Conservation (phyloP, 2,888 invertebrate species). For the Bellardia pandia region DNA sequence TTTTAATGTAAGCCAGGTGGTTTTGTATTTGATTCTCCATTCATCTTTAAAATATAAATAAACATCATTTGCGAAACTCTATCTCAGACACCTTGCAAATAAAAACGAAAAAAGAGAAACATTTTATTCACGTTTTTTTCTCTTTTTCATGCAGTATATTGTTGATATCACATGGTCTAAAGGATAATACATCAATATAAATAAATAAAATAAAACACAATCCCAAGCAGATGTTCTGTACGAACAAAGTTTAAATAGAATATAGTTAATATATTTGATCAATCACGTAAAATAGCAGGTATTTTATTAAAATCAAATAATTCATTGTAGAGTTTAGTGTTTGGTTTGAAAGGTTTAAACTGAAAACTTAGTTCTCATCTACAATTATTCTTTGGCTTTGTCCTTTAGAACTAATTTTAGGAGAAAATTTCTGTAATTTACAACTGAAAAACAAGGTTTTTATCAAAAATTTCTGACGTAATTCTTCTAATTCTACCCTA, state of each 20-base stretch:
- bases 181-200: conserved; percentile 40
- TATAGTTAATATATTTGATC: too few relatives aligned
- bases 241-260: background rate
- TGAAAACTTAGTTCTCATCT: too few relatives aligned
- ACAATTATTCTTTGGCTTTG: too few relatives aligned
- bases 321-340: too few relatives aligned
- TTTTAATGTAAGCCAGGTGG: conserved; percentile 34
- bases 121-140: background rate
- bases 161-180: conserved; percentile 16
- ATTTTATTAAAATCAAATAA: too few relatives aligned
- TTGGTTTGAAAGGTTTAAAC: too few relatives aligned
- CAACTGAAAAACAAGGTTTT: too few relatives aligned
- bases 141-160: conserved; percentile 3
- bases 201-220: background rate
- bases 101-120: background rate
- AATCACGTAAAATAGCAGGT: too few relatives aligned
- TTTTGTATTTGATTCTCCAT: conserved; percentile 9
- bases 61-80: conserved; percentile 30
- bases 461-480: too few relatives aligned
- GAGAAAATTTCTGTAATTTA: too few relatives aligned
- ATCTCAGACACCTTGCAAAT: conserved; percentile 34
- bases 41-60: conserved; percentile 25
- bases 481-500: too few relatives aligned
- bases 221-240: conserved; percentile 30
- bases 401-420: too few relatives aligned